Evolutionary conservation across 2,888 invertebrate genomes (phyloP).

Genomic region (Onthophagus sagittarius): DNA sequence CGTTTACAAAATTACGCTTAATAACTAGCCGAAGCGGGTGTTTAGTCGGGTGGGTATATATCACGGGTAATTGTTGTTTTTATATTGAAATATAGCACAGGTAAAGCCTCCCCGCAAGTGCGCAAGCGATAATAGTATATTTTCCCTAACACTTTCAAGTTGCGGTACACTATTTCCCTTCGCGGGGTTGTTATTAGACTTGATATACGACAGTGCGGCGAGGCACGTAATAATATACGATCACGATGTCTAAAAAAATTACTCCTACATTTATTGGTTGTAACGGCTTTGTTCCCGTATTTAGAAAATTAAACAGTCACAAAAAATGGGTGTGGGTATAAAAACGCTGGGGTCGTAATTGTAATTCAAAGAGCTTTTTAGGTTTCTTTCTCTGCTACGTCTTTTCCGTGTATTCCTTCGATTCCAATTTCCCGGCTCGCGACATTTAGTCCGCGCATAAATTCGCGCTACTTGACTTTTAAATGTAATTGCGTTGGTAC

Average conservation of each 20-base stretch:
- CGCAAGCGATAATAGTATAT: slow-evolving; percentile 7
- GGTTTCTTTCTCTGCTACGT: neutral
- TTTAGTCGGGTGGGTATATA: slow-evolving; percentile 7
- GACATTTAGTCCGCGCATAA: slow-evolving; percentile 5
- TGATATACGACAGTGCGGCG: neutral
- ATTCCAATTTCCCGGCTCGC: slow-evolving; percentile 3
- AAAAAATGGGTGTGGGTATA: too few relatives aligned
- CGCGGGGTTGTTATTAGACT: neutral
- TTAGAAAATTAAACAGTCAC: neutral
- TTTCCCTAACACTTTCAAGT: neutral
- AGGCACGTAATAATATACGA: neutral
- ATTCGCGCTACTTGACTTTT: slow-evolving; percentile 8
- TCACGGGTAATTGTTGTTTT: slow-evolving; percentile 9
- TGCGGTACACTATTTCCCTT: neutral
- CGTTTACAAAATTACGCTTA: slow-evolving; percentile 7
- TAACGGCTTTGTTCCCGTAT: neutral
- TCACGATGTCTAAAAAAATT: neutral
- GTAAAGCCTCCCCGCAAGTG: slow-evolving; percentile 1
- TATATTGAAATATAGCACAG: slow-evolving; percentile 11
- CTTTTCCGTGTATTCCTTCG: neutral
- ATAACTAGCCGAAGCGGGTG: neutral
- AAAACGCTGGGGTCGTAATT: too few relatives aligned
- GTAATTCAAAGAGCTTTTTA: neutral
- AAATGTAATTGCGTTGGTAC: slow-evolving; percentile 1
- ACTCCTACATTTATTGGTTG: neutral